Conservation (phyloP, 2,113 vertebrate species). For the rat (Rattus norvegicus) region GRCr8 NC_086039.1:155963501-155964000, state of each 20-base stretch:
- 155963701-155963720: conserved; percentile 90
- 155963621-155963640: conserved; percentile 89
- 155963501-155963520: neutral
- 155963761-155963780: neutral
- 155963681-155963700: conserved; percentile 90
- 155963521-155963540: neutral
- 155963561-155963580: neutral
- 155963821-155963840: neutral
- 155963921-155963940: neutral
- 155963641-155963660: conserved; percentile 92
- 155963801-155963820: neutral
- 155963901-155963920: neutral
- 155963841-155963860: neutral
- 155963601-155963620: conserved; percentile 89
- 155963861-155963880: neutral
- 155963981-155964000: neutral
- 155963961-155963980: neutral
- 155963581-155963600: neutral
- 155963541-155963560: neutral
- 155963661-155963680: conserved; percentile 89
- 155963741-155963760: neutral
- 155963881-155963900: neutral
- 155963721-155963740: conserved; percentile 84
- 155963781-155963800: neutral
- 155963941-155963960: neutral